Percentiles rank a stretch among this genome's conserved stretches.
Evolutionary conservation across 2,888 invertebrate species (phyloP).

Genomic region (Sminthurinus aureus): DNA sequence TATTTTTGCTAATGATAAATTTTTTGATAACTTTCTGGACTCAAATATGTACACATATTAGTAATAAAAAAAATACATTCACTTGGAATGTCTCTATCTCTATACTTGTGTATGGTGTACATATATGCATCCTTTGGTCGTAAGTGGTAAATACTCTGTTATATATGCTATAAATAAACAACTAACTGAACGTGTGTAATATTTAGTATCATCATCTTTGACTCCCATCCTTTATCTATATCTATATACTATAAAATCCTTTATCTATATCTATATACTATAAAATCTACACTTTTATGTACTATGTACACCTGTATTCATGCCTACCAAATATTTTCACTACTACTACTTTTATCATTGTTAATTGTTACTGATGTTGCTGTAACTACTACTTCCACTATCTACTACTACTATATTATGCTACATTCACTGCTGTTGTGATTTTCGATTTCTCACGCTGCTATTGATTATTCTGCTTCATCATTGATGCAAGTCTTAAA

Average conservation of each 20-base stretch:
- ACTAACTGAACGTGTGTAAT: not conserved
- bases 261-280: not conserved
- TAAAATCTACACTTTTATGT: not conserved
- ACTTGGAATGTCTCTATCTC: not conserved
- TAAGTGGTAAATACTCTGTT: too few species aligned
- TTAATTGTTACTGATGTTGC: too few species aligned
- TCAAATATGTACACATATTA: not conserved
- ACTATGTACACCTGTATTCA: not conserved
- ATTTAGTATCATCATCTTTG: too few species aligned
- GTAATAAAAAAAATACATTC: not conserved
- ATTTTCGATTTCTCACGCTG: constrained; percentile 19
- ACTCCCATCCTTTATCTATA: not conserved
- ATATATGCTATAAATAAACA: not conserved
- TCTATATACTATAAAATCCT: not conserved
- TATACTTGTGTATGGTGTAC: not conserved
- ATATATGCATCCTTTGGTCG: too few species aligned
- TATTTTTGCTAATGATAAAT: too few species aligned
- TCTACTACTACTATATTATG: too few species aligned
- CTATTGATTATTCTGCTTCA: not conserved
- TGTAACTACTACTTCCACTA: not conserved
- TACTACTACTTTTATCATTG: too few species aligned
- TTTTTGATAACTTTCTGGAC: too few species aligned
- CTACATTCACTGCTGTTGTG: not conserved
- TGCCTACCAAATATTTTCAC: not conserved
- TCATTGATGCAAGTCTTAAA: not conserved